Percentiles rank a stretch among this genome's conserved stretches.
Evolutionary conservation across 2,113 vertebrate species (phyloP).

Genomic region (Lophochroa leadbeateri): DNA sequence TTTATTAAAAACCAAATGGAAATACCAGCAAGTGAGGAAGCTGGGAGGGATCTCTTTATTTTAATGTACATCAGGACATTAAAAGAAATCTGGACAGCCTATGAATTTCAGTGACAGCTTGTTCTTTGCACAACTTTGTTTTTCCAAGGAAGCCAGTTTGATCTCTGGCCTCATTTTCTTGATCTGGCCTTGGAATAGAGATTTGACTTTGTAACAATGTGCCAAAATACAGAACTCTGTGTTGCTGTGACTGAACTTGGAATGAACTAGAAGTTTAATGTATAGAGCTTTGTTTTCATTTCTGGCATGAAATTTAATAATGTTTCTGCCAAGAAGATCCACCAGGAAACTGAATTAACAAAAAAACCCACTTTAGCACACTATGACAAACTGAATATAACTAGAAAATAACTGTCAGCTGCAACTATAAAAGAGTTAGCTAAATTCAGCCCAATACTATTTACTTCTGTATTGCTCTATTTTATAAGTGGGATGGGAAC

Average conservation of each 20-base stretch:
- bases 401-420: neutral
- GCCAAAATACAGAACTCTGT: neutral
- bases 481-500: neutral
- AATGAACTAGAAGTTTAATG: neutral
- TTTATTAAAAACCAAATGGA: neutral
- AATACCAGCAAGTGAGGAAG: neutral
- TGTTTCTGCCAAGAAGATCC: neutral
- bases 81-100: neutral
- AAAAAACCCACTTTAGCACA: neutral
- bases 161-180: conserved; percentile 4
- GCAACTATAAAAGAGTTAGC: neutral
- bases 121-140: neutral
- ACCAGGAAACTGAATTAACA: neutral
- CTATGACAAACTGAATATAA: neutral
- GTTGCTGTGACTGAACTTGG: neutral
- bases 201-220: neutral
- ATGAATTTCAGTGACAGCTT: neutral
- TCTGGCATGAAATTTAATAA: neutral
- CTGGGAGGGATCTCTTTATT: neutral
- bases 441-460: neutral
- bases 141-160: neutral
- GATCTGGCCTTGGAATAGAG: neutral
- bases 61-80: neutral
- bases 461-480: neutral
- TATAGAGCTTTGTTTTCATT: neutral